These are phyloP conservation scores for Equus quagga DNA, from an alignment of 2,113 vertebrate genomes.

Conservation along the genomic window DNA sequence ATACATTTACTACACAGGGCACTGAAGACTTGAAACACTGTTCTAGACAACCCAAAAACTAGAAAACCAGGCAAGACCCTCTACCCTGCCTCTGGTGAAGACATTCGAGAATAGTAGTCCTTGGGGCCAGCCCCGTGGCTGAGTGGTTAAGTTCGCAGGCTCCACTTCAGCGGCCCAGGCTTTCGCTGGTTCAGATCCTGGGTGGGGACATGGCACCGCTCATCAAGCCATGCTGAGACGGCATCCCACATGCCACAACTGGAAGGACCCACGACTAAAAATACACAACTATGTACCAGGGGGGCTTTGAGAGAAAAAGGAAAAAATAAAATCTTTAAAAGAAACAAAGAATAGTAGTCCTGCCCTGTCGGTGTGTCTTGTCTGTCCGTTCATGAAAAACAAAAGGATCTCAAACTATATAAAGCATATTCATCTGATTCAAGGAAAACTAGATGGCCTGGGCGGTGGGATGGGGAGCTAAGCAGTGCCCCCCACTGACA, in stretches of 20 bases:
- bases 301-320: too few relatives aligned
- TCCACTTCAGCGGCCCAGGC: too few relatives aligned
- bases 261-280: too few relatives aligned
- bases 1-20: neutral
- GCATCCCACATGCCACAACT: too few relatives aligned
- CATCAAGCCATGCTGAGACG: too few relatives aligned
- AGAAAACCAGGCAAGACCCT: neutral
- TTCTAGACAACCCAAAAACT: neutral
- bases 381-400: neutral
- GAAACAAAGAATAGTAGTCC: neutral
- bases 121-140: neutral
- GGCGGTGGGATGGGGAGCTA: neutral
- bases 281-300: too few relatives aligned
- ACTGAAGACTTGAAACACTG: neutral
- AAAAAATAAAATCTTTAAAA: too few relatives aligned
- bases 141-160: too few relatives aligned
- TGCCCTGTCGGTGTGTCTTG: neutral
- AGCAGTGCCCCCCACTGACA: fast-evolving
- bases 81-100: neutral
- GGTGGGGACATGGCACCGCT: too few relatives aligned
- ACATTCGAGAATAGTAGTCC: neutral
- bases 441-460: neutral
- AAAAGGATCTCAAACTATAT: neutral
- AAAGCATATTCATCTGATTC: neutral
- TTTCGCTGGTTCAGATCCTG: too few relatives aligned